A percentile compares a stretch with the other conserved stretches of the same genome.
phyloP scores from a whole-genome alignment of 2,888 invertebrate species.

The Tolmerus cingulatus region DNA sequence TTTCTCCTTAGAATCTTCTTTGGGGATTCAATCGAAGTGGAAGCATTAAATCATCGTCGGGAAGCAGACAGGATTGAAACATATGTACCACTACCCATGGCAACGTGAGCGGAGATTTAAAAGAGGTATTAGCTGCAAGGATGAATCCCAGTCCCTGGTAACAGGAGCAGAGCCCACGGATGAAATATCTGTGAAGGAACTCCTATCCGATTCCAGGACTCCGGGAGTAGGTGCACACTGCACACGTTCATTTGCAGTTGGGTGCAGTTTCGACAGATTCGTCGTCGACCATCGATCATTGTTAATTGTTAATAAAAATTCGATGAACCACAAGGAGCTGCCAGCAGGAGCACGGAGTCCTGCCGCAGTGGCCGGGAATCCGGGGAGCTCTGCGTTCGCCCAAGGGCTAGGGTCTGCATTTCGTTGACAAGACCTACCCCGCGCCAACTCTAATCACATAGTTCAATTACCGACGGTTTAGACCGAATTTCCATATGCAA shows the following conservation, averaged over 20 bases:
- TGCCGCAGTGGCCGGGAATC: background rate
- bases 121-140: background rate
- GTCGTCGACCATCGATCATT: constrained; percentile 8
- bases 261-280: background rate
- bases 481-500: background rate
- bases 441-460: background rate
- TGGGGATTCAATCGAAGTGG: background rate
- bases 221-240: background rate
- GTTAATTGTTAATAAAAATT: constrained; percentile 32
- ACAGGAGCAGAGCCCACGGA: background rate
- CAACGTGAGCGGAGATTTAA: constrained; percentile 29
- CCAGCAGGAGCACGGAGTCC: background rate
- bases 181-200: background rate
- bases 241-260: background rate
- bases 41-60: constrained; percentile 8
- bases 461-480: constrained; percentile 9
- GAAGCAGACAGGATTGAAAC: constrained; percentile 11
- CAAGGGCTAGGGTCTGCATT: background rate
- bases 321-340: background rate
- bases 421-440: background rate
- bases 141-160: background rate
- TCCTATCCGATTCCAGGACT: background rate
- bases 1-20: background rate
- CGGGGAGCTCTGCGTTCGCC: background rate
- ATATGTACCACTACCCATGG: background rate